Evolutionary conservation across 2,113 vertebrate species (phyloP).

Genomic region (Dendrocopos noguchii): DNA sequence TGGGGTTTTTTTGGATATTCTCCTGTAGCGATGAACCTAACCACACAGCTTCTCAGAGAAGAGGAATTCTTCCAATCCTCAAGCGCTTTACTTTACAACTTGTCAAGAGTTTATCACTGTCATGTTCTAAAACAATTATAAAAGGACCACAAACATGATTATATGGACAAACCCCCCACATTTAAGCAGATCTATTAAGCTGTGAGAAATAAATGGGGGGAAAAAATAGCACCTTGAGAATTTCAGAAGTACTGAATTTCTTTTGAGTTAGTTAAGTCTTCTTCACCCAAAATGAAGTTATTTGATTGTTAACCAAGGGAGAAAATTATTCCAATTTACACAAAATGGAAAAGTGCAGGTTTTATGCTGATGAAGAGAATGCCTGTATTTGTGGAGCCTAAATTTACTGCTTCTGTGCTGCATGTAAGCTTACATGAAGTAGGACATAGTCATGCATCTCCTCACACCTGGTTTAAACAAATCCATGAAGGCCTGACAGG

Average conservation of each 20-base stretch:
- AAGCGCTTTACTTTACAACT: neutral
- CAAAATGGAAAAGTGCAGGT: neutral
- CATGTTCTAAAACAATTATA: neutral
- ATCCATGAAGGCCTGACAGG: neutral
- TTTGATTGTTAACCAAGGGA: neutral
- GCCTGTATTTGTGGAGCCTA: neutral
- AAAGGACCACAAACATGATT: neutral
- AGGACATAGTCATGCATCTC: neutral
- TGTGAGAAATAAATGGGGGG: neutral
- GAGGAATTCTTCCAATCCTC: neutral
- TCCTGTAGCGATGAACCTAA: neutral
- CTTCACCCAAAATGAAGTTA: neutral
- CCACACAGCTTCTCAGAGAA: neutral
- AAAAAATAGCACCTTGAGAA: neutral
- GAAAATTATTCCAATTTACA: neutral
- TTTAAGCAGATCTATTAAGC: neutral
- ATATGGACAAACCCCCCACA: neutral
- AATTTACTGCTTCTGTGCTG: neutral
- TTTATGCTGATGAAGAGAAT: neutral
- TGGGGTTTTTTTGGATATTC: neutral
- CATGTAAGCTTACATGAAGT: neutral
- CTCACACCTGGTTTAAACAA: neutral
- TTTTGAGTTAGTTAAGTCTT: neutral
- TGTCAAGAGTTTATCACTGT: neutral
- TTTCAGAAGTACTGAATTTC: neutral